Percentiles rank a stretch among this genome's conserved stretches.
These are phyloP conservation scores for Aspidiotus rigidus DNA, from an alignment of 2,888 invertebrate genomes.

Conservation along the genomic window DNA sequence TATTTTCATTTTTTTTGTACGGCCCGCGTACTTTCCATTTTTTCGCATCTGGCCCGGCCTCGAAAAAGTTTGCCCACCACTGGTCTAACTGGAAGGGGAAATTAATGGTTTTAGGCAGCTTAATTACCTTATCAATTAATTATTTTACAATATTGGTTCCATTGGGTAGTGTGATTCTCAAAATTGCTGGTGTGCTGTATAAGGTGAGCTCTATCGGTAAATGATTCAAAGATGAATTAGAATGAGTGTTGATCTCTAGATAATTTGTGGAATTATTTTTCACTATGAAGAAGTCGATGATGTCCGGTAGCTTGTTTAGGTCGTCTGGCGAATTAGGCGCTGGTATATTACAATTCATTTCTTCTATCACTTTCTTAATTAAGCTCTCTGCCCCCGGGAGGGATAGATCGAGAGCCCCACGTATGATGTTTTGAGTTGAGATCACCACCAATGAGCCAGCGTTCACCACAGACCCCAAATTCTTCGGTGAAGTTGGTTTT, in stretches of 20 bases:
- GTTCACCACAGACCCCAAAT: neutral
- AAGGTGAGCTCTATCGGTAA: neutral
- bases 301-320: neutral
- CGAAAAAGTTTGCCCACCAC: slow-evolving; percentile 7
- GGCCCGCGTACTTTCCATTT: neutral
- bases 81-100: too few relatives aligned
- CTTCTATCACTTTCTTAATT: neutral
- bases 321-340: neutral
- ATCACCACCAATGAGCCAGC: neutral
- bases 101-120: too few relatives aligned
- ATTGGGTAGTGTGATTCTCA: too few relatives aligned
- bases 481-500: neutral
- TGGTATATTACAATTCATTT: neutral
- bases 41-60: neutral
- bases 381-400: neutral
- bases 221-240: neutral
- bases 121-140: too few relatives aligned
- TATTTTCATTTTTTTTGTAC: neutral
- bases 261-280: neutral
- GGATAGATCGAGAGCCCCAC: neutral
- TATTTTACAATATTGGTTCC: too few relatives aligned
- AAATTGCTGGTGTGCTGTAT: too few relatives aligned
- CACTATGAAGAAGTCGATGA: neutral
- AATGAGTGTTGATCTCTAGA: neutral
- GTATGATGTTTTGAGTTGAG: neutral